phyloP scores from a whole-genome alignment of 2,113 vertebrate genomes.

The Rhinolophus ferrumequinum region DNA sequence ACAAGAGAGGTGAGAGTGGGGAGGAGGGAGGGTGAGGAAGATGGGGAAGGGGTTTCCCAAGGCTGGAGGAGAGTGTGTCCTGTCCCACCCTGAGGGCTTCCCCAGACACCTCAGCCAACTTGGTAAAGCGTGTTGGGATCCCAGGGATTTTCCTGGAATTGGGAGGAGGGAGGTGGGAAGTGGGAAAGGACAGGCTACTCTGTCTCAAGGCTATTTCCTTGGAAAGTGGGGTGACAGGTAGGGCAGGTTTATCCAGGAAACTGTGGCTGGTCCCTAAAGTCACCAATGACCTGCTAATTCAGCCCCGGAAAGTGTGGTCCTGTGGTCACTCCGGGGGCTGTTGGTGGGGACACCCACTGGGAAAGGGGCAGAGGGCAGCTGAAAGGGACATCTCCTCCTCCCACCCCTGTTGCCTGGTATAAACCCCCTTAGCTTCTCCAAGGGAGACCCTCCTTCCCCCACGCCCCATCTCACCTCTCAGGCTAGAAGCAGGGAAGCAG shows the following conservation, averaged over 20 bases:
- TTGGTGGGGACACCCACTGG: background rate
- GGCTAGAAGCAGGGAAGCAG: background rate
- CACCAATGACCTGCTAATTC: background rate
- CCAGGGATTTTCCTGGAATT: slow-evolving; percentile 65
- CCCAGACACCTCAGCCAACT: background rate
- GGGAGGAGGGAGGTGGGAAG: background rate
- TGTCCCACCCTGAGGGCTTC: background rate
- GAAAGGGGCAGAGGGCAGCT: background rate
- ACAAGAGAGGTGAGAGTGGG: fast-evolving
- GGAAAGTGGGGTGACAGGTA: background rate
- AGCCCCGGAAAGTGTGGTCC: background rate
- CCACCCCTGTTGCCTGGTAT: no score
- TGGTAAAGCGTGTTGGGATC: background rate
- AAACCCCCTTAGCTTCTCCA: background rate
- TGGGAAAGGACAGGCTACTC: background rate
- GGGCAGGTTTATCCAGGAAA: background rate
- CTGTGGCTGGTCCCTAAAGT: background rate
- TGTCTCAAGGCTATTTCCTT: background rate
- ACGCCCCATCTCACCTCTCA: background rate
- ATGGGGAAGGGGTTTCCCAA: background rate
- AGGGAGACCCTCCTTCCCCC: background rate
- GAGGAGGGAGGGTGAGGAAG: fast-evolving
- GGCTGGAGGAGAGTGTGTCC: background rate
- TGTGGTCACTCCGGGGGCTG: background rate
- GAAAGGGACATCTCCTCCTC: no score